Percentiles rank a stretch among this genome's conserved stretches.
These are phyloP conservation scores for Tupiocoris notatus DNA, from an alignment of 2,888 invertebrate species.

Conservation along the genomic window DNA sequence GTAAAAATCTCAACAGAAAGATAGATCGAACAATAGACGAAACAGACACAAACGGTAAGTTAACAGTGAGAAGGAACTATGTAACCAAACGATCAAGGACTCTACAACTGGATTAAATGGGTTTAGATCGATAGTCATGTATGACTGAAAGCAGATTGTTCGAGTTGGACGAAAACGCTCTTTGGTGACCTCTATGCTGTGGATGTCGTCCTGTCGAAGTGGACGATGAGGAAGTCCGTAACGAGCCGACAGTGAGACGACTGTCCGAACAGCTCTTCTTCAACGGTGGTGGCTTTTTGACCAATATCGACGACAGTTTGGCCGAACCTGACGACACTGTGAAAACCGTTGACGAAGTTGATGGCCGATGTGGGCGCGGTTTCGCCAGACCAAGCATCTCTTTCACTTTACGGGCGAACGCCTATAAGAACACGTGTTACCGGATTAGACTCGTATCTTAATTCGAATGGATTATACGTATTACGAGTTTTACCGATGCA, in stretches of 20 bases:
- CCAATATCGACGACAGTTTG: not conserved
- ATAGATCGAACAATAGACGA: too few species aligned
- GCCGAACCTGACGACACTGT: constrained; percentile 14
- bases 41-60: too few species aligned
- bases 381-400: constrained; percentile 24
- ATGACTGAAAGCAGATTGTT: constrained; percentile 23
- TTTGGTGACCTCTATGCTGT: not conserved
- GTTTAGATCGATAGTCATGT: constrained; percentile 12
- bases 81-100: not conserved
- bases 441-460: too few species aligned
- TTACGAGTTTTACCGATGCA: too few species aligned
- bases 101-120: not conserved
- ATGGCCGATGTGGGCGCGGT: constrained; percentile 34
- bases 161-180: constrained; percentile 17
- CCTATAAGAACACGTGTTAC: constrained; percentile 8
- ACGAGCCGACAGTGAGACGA: constrained; percentile 15
- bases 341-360: constrained; percentile 43
- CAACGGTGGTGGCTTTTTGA: constrained; percentile 14
- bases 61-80: too few species aligned
- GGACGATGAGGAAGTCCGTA: not conserved
- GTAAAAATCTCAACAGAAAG: too few species aligned
- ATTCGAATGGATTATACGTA: too few species aligned
- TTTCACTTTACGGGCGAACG: constrained; percentile 28
- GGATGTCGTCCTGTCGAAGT: not conserved
- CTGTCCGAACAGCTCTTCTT: constrained; percentile 37